A percentile compares a stretch with the other conserved stretches of the same genome.
Evolutionary conservation across 2,797 vertebrate species (phyloP).

Genomic region (Jordanella pulchra): DNA sequence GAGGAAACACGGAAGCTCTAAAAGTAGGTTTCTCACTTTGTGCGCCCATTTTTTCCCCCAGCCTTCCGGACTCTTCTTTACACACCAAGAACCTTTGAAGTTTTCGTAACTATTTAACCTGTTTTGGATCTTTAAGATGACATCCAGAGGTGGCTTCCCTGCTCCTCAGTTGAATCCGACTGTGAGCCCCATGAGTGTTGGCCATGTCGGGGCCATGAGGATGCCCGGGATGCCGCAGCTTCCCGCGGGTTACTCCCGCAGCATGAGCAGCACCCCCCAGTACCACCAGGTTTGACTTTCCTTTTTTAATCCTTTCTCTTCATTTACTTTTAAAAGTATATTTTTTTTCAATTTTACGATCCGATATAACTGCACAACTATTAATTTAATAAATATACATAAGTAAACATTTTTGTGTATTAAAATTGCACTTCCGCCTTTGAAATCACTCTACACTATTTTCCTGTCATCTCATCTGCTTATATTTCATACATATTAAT

Average conservation of each 20-base stretch:
- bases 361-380: not conserved
- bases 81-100: conserved; percentile 11
- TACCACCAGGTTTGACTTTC: conserved; percentile 73
- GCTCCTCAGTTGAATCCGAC: conserved; percentile 70
- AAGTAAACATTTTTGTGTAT: not conserved
- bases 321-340: not conserved
- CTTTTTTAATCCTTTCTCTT: not conserved
- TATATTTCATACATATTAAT: not conserved
- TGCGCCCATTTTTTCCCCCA: not conserved
- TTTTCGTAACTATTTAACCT: conserved; percentile 43
- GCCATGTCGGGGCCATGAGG: conserved; percentile 71
- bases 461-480: not conserved
- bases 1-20: not conserved
- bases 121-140: conserved; percentile 69
- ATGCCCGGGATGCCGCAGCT: conserved; percentile 74
- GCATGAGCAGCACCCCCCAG: conserved; percentile 67
- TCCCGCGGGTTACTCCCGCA: conserved; percentile 70
- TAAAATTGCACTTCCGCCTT: conserved; percentile 64
- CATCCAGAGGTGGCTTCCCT: conserved; percentile 79
- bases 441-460: conserved; percentile 2
- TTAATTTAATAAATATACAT: not conserved
- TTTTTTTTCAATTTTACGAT: not conserved
- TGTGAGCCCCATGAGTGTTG: conserved; percentile 72
- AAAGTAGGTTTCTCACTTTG: not conserved
- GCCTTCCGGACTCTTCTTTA: not conserved